Base-by-base conservation (phyloP, 2,888 invertebrate genomes). In the Drosophila multiciliata region DNA sequence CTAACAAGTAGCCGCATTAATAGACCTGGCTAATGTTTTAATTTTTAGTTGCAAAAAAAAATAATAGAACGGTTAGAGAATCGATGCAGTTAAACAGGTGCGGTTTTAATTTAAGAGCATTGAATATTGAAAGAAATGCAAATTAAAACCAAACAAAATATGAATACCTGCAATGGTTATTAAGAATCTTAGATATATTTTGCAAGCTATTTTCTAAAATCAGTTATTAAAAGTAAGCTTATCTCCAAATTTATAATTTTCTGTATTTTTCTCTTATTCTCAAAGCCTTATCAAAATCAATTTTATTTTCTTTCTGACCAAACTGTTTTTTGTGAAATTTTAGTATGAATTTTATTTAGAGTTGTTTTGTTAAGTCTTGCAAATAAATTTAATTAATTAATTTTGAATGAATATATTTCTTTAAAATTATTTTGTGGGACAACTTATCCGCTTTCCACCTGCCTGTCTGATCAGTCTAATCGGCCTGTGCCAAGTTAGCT, bases 1-100 rank as follows among this genome's bases (percentile, higher is more conserved):
- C 40, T 33, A 62, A 29, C 66, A 66, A 79, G 77, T 74, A 68
- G 80, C 67, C 42, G 59, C 70, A 76, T 50, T 77, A 65, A 60
- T 59, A 61, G 36, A 58, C 48, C 68, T 70, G 33, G 70, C 81
- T 75, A 89, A 85, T 85, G 84, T 80, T 89, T 85, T 87, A 82
- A 85, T 88, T 79, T 80, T 64, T 62, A 66, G 71, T 58, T 57
- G 64, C 53, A 23, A 45, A 50, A 26, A 55, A 45, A 50, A 20
- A 55, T 23, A 49, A 36, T 26, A 32, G 48, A 60, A 29, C 52
- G 26, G 29, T 29, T 42, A 26, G 29, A 48, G 26, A 48, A 66
- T n/a, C 26, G 48, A 23, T 50, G 20, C n/a, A 50, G 36, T 36
- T 55, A n/a, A 57, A 54, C 54, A 59, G 58, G 71, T 71, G 71